Evolutionary conservation across 2,797 vertebrate genomes (phyloP), one percentile per base, ranked within the genome.

Genomic region (Xenentodon cancila): DNA sequence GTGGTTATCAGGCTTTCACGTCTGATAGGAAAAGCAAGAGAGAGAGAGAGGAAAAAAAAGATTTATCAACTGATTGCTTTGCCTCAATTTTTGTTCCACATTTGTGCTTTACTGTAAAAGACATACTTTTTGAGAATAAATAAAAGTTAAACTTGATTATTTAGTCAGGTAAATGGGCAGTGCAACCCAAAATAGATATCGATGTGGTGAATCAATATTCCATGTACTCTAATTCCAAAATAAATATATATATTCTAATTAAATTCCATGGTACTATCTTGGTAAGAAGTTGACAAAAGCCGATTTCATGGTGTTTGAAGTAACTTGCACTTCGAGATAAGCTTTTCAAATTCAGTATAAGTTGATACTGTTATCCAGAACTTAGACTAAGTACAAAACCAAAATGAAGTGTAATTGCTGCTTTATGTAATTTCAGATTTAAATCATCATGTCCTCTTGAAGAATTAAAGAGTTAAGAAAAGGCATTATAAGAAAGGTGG

Each of bases 61-160:
- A 93, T 93, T 92, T 89, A 85, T 89, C 89, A 84, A 81, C 90
- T 89, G 93, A 94, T 93, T 92, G 89, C 91, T 80, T 92, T 74
- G 58, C 87, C 81, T 92, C 82, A 90, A 89, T 92, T 92, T 92
- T 89, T 90, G 85, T 91, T 92, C 79, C 81, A 89, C 88, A 91
- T 91, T 90, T 77, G 71, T 77, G 83, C 87, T 87, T 91, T 82
- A 88, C 87, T 81, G 80, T 90, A 83, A 88, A 88, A 90, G 75
- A 59, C 72, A 57, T 54, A 87, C 67, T 85, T 89, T 87, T 76
- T 80, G 49, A 84, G 84, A 88, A 87, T 90, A 91, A 88, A 88
- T 82, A 77, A 86, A 84, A 89, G 77, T 64, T 64, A 66, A 42
- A 60, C 58, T 53, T 47, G 71, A 86, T 91, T 88, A 84, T 84